These are phyloP conservation scores for Hirtodrosophila trivittata DNA, from an alignment of 2,888 invertebrate species.

Conservation along the genomic window DNA sequence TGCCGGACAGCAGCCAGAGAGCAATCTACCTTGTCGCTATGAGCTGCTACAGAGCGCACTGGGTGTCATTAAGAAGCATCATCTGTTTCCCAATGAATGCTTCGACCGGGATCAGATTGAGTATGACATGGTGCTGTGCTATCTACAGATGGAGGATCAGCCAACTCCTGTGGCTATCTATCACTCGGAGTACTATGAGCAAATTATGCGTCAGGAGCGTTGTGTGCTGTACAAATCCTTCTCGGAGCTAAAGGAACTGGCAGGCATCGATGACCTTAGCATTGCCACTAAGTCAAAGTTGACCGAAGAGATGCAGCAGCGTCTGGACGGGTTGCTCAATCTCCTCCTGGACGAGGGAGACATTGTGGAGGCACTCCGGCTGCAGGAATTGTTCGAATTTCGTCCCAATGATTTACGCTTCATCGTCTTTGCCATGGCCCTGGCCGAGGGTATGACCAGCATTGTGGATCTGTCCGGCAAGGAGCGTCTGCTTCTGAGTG, in stretches of 20 bases:
- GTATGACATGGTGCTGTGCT: conserved; percentile 83
- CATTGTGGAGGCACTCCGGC: conserved; percentile 85
- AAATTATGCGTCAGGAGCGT: conserved; percentile 82
- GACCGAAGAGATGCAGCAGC: conserved; percentile 73
- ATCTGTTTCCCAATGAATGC: conserved; percentile 82
- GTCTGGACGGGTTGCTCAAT: conserved; percentile 84
- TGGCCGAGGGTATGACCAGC: conserved; percentile 86
- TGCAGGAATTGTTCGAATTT: conserved; percentile 84
- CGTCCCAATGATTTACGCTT: conserved; percentile 85
- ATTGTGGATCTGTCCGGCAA: conserved; percentile 87
- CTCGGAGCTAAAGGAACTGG: conserved; percentile 82
- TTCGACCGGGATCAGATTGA: conserved; percentile 84
- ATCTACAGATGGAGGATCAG: conserved; percentile 69
- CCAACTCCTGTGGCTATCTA: conserved; percentile 65
- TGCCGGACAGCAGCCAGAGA: conserved; percentile 84
- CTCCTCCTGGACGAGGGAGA: conserved; percentile 85
- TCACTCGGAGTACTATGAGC: conserved; percentile 83
- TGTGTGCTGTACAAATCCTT: conserved; percentile 83
- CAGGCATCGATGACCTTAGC: conserved; percentile 82
- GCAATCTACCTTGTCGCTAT: conserved; percentile 84
- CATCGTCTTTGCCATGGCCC: conserved; percentile 86
- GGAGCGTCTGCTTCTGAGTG: conserved; percentile 86
- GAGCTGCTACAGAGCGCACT: conserved; percentile 82
- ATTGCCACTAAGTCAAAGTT: conserved; percentile 72
- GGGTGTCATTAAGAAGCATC: conserved; percentile 82